phyloP scores from a whole-genome alignment of 1,140 invertebrate genomes.

The Meloidogyne exigua region DNA sequence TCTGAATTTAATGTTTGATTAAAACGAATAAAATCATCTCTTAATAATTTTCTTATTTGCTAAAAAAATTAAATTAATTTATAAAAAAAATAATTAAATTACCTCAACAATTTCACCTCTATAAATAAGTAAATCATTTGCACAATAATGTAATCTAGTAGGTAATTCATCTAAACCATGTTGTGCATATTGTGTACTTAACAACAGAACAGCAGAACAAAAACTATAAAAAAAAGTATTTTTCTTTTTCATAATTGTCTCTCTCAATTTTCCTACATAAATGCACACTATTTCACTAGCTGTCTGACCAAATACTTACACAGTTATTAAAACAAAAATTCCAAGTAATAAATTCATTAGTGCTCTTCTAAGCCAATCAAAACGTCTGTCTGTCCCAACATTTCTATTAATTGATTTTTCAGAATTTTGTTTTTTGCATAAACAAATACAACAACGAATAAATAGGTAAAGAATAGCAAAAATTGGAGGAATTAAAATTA shows the following conservation, averaged over 20 bases:
- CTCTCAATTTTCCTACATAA: not conserved
- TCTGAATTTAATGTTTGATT: slow-evolving; percentile 27
- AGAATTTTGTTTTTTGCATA: slow-evolving; percentile 19
- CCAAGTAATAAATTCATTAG: slow-evolving; percentile 48
- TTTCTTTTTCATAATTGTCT: not conserved
- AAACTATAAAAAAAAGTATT: slow-evolving; percentile 44
- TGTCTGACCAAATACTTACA: slow-evolving; percentile 47
- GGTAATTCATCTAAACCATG: slow-evolving; percentile 57
- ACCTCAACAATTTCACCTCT: slow-evolving; percentile 58
- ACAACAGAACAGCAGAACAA: slow-evolving; percentile 50
- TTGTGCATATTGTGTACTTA: slow-evolving; percentile 60
- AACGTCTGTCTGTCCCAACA: slow-evolving; percentile 40
- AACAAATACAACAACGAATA: slow-evolving; percentile 54
- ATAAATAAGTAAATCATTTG: slow-evolving; percentile 59
- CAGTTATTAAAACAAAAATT: slow-evolving; percentile 48
- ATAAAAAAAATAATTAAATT: slow-evolving; percentile 3
- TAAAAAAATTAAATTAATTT: slow-evolving; percentile 16
- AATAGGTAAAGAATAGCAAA: slow-evolving; percentile 49
- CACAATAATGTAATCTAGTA: slow-evolving; percentile 52
- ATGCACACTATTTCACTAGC: not conserved
- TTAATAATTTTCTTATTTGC: slow-evolving; percentile 41
- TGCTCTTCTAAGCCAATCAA: slow-evolving; percentile 50
- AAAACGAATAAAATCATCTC: slow-evolving; percentile 39
- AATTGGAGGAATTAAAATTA: slow-evolving; percentile 39
- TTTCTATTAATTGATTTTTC: slow-evolving; percentile 11